Conservation (phyloP, 1,140 invertebrate genomes). For the Diorhabda sublineata region DNA sequence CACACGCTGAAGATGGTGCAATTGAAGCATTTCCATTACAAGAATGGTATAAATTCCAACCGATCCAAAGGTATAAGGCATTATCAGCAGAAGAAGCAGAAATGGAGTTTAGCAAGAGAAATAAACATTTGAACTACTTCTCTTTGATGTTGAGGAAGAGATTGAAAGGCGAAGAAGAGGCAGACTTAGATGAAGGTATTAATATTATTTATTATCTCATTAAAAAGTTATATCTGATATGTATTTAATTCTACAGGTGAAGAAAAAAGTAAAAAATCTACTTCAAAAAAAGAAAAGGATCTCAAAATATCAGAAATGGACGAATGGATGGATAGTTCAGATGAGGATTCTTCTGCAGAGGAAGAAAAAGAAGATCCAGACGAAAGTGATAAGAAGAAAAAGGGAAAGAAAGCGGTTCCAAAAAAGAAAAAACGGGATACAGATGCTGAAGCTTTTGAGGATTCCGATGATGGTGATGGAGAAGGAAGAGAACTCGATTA, state of each 20-base stretch:
- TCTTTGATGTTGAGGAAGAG: constrained; percentile 68
- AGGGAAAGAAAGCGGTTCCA: constrained; percentile 26
- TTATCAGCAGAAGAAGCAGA: constrained; percentile 95
- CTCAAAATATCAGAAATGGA: constrained; percentile 91
- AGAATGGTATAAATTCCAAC: constrained; percentile 93
- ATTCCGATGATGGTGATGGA: constrained; percentile 94
- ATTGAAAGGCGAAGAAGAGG: constrained; percentile 69
- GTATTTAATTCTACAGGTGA: constrained; percentile 48
- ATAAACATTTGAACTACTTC: constrained; percentile 94
- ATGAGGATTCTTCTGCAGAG: constrained; percentile 65
- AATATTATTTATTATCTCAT: neutral
- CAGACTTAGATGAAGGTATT: constrained; percentile 64
- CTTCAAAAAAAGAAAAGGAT: constrained; percentile 47
- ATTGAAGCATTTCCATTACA: constrained; percentile 93
- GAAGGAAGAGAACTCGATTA: constrained; percentile 89
- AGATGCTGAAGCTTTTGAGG: constrained; percentile 86
- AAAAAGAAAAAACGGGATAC: constrained; percentile 67
- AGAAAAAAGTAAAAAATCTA: constrained; percentile 51
- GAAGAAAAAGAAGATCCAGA: constrained; percentile 60
- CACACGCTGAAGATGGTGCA: constrained; percentile 85
- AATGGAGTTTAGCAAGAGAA: constrained; percentile 89
- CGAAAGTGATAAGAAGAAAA: constrained; percentile 64
- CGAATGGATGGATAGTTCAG: constrained; percentile 81
- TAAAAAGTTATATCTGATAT: neutral
- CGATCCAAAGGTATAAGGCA: constrained; percentile 86